A percentile compares a stretch with the other conserved stretches of the same genome.
Evolutionary conservation across 2,888 invertebrate species (phyloP).

Genomic region (Pinctada fucata): DNA sequence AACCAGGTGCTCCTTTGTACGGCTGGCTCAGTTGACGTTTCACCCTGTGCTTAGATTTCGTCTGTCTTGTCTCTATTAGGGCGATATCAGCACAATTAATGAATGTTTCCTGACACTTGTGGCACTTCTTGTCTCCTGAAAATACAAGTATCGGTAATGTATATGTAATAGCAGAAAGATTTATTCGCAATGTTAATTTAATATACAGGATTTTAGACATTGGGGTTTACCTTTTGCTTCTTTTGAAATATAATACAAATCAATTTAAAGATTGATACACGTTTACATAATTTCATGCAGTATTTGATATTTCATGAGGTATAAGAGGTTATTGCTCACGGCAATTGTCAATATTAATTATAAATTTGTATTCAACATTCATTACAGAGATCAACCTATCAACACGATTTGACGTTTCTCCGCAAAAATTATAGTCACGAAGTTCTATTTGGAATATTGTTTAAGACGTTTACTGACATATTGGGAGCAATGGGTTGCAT

Average conservation of each 20-base stretch:
- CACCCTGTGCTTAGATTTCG: neutral
- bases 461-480: neutral
- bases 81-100: neutral
- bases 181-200: too few relatives aligned
- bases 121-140: neutral
- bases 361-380: neutral
- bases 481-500: too few relatives aligned
- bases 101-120: neutral
- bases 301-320: too few relatives aligned
- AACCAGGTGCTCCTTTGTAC: neutral
- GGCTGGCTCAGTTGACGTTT: neutral
- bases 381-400: neutral
- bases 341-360: neutral
- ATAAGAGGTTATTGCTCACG: neutral
- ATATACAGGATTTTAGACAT: too few relatives aligned
- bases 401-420: neutral
- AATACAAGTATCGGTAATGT: neutral
- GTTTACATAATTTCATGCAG: too few relatives aligned
- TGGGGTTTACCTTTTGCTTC: too few relatives aligned
- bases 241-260: too few relatives aligned
- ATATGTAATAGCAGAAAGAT: too few relatives aligned
- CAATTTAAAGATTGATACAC: too few relatives aligned
- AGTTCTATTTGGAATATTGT: neutral
- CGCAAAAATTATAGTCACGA: neutral
- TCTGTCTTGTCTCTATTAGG: neutral